Conservation (phyloP, 2,888 invertebrate genomes). For the Alitta virens region DNA sequence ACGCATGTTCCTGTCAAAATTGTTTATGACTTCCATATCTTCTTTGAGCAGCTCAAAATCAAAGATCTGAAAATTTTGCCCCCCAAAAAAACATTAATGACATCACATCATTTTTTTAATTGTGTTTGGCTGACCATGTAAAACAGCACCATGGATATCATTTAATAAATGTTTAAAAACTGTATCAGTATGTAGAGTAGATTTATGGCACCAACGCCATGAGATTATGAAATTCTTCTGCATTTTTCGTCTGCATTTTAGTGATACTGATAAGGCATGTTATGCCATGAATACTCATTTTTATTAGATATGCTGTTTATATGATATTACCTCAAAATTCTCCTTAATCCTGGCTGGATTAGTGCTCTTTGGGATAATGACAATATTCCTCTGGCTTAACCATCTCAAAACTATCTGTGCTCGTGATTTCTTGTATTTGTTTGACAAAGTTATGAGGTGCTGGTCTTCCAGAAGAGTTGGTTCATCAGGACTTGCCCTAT, state of each 20-base stretch:
- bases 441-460: constrained; percentile 39
- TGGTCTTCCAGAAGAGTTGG: constrained; percentile 39
- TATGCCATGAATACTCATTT: too few relatives aligned
- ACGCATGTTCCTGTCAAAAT: constrained; percentile 20
- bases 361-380: constrained; percentile 82
- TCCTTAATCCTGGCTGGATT: constrained; percentile 70
- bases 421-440: constrained; percentile 44
- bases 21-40: constrained; percentile 36
- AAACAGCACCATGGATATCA: too few relatives aligned
- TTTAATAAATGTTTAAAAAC: too few relatives aligned
- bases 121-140: too few relatives aligned
- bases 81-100: too few relatives aligned
- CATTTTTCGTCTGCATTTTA: too few relatives aligned
- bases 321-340: constrained; percentile 68
- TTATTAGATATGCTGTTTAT: too few relatives aligned
- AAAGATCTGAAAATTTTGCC: constrained; percentile 36
- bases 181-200: too few relatives aligned
- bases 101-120: too few relatives aligned
- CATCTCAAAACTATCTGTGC: constrained; percentile 66
- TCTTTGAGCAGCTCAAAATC: constrained; percentile 43
- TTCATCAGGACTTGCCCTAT: constrained; percentile 21
- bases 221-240: too few relatives aligned
- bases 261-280: too few relatives aligned
- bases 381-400: constrained; percentile 70
- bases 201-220: too few relatives aligned